Percentiles rank a stretch among this genome's conserved stretches.
These are phyloP conservation scores for Synanthedon andrenaeformis DNA, from an alignment of 2,888 invertebrate species.

Conservation along the genomic window DNA sequence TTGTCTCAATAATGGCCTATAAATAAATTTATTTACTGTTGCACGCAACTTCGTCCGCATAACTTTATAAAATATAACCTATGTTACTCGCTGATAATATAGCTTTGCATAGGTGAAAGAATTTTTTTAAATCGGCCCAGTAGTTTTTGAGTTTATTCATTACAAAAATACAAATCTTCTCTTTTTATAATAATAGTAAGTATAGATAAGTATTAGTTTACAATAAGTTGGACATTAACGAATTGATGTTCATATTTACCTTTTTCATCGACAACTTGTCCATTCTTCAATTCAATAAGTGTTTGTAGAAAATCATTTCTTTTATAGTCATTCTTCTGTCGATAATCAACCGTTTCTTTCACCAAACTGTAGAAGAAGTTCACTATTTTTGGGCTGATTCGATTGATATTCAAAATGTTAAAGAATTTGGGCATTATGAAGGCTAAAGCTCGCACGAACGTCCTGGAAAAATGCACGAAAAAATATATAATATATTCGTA, in stretches of 20 bases:
- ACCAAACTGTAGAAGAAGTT: slow-evolving; percentile 52
- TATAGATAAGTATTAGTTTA: not conserved
- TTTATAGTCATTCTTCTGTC: slow-evolving; percentile 35
- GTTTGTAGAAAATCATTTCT: slow-evolving; percentile 68
- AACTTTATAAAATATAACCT: too few relatives aligned
- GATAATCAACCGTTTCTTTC: slow-evolving; percentile 42
- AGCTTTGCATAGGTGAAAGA: too few relatives aligned
- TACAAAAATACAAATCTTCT: too few relatives aligned
- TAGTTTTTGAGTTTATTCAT: too few relatives aligned
- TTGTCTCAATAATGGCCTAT: too few relatives aligned
- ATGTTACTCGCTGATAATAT: too few relatives aligned
- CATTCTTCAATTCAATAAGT: slow-evolving; percentile 61
- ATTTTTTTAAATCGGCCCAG: too few relatives aligned
- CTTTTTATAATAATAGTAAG: not conserved
- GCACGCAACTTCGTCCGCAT: too few relatives aligned
- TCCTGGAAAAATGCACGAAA: slow-evolving; percentile 28
- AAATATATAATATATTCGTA: too few relatives aligned
- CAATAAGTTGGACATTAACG: not conserved
- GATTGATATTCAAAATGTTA: slow-evolving; percentile 39
- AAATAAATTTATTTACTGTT: not conserved
- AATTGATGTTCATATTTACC: slow-evolving; percentile 16
- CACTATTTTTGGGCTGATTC: slow-evolving; percentile 42
- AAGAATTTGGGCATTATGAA: slow-evolving; percentile 54
- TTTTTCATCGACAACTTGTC: slow-evolving; percentile 25
- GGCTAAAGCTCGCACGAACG: slow-evolving; percentile 43